Evolutionary conservation across 2,113 vertebrate species (phyloP).

Genomic region (Mesitornis unicolor): DNA sequence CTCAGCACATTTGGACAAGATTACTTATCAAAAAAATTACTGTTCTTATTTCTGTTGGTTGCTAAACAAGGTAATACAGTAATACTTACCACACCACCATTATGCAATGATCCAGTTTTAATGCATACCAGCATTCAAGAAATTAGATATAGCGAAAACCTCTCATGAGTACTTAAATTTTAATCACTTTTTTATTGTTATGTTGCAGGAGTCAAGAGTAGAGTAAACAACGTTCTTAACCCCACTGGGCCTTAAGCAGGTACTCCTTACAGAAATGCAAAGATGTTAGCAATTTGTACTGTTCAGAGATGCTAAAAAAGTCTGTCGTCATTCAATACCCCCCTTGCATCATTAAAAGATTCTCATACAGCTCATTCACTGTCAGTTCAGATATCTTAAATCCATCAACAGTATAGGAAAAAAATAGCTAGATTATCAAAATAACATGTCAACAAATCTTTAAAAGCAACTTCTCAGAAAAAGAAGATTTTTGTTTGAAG

Average conservation of each 20-base stretch:
- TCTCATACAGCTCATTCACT: conserved; percentile 1
- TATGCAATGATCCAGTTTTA: conserved; percentile 63
- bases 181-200: conserved; percentile 72
- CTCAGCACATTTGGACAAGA: conserved; percentile 19
- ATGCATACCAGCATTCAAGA: conserved; percentile 51
- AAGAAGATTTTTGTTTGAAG: background rate
- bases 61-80: conserved; percentile 33
- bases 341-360: background rate
- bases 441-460: background rate
- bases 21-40: conserved; percentile 37
- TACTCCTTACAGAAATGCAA: conserved; percentile 13
- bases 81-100: conserved; percentile 27
- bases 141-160: conserved; percentile 62
- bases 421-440: background rate
- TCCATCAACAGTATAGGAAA: conserved; percentile 14
- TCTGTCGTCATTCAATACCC: conserved; percentile 48
- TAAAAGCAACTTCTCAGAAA: background rate
- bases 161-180: conserved; percentile 71
- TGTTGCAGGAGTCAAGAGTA: conserved; percentile 60
- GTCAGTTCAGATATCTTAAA: conserved; percentile 3
- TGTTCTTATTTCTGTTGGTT: conserved; percentile 41
- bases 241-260: conserved; percentile 42
- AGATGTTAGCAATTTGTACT: conserved; percentile 45
- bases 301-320: conserved; percentile 43
- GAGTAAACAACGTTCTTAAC: conserved; percentile 66